Base-by-base conservation (phyloP, 2,113 vertebrate species). In the Trochalopteron elliotii region DNA sequence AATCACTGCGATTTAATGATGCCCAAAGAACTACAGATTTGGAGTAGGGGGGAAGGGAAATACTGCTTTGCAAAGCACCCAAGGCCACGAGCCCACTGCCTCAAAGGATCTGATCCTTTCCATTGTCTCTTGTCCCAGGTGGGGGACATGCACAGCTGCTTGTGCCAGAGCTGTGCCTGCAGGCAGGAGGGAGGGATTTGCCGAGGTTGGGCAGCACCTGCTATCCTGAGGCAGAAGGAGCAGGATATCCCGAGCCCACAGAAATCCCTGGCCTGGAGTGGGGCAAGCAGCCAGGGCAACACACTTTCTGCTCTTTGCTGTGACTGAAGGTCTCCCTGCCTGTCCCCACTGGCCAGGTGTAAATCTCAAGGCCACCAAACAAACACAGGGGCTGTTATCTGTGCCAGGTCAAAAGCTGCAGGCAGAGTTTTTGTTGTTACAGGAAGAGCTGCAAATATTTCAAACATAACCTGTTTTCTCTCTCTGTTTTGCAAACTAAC, bases 361-460 rank as follows among this genome's bases (percentile, higher is more conserved):
- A 79, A 71, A 91, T 64, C 93, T 87, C 90, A 91, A 93, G 94
- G 86, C 65, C 57, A 59, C 63, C 3, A 2, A 85, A 78, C 68
- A 92, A 94, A 90, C 70, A 59, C 25, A 11, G 0, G 2, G 50
- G 53, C 59, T 83, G 44, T 79, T 83, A 53, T 5, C 7, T 39
- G 45, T 39, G 53, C 78, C 61, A 77, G 79, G 83, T 67, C 88
- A 93, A 42, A 71, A 84, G 71, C 68, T 55, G 63, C 0, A 2
- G 78, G 83, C 35, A 60, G 78, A 42, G 27, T 68, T 88, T 63
- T 89, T 69, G n/a, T 85, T 94, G 39, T 86, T 93, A 80, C 64
- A 90, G 88, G 89, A 95, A 90, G 44, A 74, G n/a, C 76, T 56
- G 42, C 67, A 77, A 76, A 84, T 90, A 49, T 49, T 87, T 95